Percentiles rank a stretch among this genome's conserved stretches.
phyloP scores from a whole-genome alignment of 1,140 invertebrate species.

The Probaryconus sp. region DNA sequence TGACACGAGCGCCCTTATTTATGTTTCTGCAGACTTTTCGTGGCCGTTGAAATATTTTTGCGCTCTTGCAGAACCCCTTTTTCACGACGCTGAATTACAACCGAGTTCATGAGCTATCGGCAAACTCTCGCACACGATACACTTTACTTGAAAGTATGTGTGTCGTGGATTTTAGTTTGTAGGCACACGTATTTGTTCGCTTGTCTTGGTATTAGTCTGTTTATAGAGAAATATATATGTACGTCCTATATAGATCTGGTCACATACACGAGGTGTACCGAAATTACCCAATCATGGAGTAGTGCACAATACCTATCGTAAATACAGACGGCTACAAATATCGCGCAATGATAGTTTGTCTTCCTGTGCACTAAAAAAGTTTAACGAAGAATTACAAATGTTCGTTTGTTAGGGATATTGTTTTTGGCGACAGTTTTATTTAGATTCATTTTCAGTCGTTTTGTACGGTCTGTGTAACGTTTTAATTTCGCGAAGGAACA shows the following conservation, averaged over 20 bases:
- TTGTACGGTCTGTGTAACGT: no score
- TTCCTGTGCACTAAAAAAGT: conserved; percentile 1
- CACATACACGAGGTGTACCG: conserved; percentile 13
- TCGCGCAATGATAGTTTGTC: background rate
- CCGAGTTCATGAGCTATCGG: conserved; percentile 3
- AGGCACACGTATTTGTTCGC: background rate
- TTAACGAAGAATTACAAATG: no score
- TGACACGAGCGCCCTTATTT: conserved; percentile 12
- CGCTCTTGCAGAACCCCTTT: no score
- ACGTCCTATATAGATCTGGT: no score
- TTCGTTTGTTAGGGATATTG: no score
- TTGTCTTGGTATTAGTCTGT: no score
- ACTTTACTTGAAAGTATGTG: background rate
- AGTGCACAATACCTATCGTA: conserved; percentile 3
- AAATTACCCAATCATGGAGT: conserved; percentile 29
- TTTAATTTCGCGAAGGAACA: no score
- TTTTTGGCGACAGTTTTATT: no score
- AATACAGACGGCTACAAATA: conserved; percentile 10
- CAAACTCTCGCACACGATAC: background rate
- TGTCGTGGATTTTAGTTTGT: no score
- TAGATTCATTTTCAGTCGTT: no score
- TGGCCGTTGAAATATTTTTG: no score
- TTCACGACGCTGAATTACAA: background rate
- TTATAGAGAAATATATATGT: no score
- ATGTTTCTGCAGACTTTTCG: conserved; percentile 10